Evolutionary conservation across 2,113 vertebrate species (phyloP).

Genomic region (Phoxinus phoxinus): DNA sequence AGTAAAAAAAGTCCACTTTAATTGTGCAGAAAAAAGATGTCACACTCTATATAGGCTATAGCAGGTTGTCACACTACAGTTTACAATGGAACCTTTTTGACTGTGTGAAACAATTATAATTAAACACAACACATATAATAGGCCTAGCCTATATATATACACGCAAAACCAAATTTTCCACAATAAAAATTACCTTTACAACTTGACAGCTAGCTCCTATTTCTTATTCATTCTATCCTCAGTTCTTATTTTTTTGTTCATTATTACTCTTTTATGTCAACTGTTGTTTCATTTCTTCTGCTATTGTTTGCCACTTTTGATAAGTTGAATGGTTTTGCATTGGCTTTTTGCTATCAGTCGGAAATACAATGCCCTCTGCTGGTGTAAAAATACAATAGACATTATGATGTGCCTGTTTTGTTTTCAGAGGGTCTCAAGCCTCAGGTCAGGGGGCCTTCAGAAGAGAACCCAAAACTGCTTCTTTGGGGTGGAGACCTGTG

Average conservation of each 20-base stretch:
- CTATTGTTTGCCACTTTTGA: background rate
- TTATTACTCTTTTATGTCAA: background rate
- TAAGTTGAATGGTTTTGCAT: too few species aligned
- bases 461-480: constrained; percentile 70
- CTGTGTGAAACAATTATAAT: background rate
- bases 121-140: background rate
- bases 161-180: too few species aligned
- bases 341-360: background rate
- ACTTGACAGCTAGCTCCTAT: background rate
- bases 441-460: constrained; percentile 9
- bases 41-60: background rate
- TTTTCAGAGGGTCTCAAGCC: constrained; percentile 33
- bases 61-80: too few species aligned
- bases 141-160: too few species aligned
- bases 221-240: background rate
- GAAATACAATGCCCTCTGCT: constrained; percentile 46
- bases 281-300: background rate
- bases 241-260: background rate
- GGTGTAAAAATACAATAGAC: background rate
- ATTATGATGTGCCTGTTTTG: background rate
- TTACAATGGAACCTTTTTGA: background rate
- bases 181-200: too few species aligned
- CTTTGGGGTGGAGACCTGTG: constrained; percentile 83
- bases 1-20: too few species aligned
- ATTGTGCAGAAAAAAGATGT: background rate